phyloP scores from a whole-genome alignment of 1,140 invertebrate genomes.

The Chlorops oryzae region DNA sequence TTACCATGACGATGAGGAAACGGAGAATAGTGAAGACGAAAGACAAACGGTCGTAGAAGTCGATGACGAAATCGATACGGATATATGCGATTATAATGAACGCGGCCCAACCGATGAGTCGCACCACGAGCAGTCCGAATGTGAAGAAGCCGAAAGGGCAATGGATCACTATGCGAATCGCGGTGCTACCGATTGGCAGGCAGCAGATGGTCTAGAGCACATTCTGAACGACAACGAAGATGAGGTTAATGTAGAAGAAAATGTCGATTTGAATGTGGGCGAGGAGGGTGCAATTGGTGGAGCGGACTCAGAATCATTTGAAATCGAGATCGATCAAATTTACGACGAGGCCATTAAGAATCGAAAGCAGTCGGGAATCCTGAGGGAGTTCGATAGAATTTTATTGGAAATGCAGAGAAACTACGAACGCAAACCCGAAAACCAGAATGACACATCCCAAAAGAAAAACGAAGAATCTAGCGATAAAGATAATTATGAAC shows the following conservation, averaged over 20 bases:
- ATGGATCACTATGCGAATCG: slow-evolving; percentile 38
- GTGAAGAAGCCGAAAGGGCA: slow-evolving; percentile 42
- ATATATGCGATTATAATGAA: slow-evolving; percentile 42
- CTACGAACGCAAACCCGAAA: slow-evolving; percentile 1
- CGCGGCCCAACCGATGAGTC: slow-evolving; percentile 42
- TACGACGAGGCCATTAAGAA: slow-evolving; percentile 43
- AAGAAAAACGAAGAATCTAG: background rate
- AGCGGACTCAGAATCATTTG: slow-evolving; percentile 32
- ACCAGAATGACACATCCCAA: too few relatives aligned
- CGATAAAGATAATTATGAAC: background rate
- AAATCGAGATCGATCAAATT: slow-evolving; percentile 40
- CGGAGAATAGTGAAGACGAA: slow-evolving; percentile 39
- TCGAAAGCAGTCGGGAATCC: slow-evolving; percentile 38
- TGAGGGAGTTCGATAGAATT: slow-evolving; percentile 38
- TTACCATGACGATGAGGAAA: slow-evolving; percentile 11
- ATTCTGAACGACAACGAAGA: slow-evolving; percentile 21
- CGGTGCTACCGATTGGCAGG: slow-evolving; percentile 37
- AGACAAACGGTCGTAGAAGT: slow-evolving; percentile 42
- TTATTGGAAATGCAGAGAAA: slow-evolving; percentile 28
- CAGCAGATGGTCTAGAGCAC: slow-evolving; percentile 28
- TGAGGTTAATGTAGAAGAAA: background rate
- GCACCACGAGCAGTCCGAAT: slow-evolving; percentile 42
- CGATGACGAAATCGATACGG: slow-evolving; percentile 42
- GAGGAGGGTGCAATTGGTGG: slow-evolving; percentile 40
- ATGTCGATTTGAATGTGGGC: slow-evolving; percentile 1